Evolutionary conservation across 2,797 vertebrate species (phyloP).

Genomic region (Tapirus indicus): DNA sequence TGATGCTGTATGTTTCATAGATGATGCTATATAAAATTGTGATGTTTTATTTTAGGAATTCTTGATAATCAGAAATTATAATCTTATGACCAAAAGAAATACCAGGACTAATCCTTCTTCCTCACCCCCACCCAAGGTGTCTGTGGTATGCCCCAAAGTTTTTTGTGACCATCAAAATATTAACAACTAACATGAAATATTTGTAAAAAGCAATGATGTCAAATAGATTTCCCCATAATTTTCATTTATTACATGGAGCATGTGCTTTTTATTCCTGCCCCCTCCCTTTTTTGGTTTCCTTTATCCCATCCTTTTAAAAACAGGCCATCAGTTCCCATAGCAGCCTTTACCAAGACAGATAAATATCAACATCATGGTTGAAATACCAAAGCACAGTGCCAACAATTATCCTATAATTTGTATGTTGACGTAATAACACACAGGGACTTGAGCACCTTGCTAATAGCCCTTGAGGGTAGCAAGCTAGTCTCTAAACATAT

Average conservation of each 20-base stretch:
- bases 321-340: slow-evolving; percentile 64
- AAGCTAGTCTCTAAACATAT: slow-evolving; percentile 70
- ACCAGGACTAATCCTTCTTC: not conserved
- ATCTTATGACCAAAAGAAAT: slow-evolving; percentile 37
- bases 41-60: slow-evolving; percentile 19
- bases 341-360: slow-evolving; percentile 65
- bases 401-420: slow-evolving; percentile 76
- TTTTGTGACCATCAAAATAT: not conserved
- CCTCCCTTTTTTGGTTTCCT: slow-evolving; percentile 30
- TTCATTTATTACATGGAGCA: slow-evolving; percentile 11
- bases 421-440: slow-evolving; percentile 55
- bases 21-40: not conserved
- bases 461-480: slow-evolving; percentile 63
- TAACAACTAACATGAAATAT: not conserved
- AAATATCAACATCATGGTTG: slow-evolving; percentile 69
- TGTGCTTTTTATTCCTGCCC: not conserved
- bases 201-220: slow-evolving; percentile 15
- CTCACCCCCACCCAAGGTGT: not conserved
- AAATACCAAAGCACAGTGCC: slow-evolving; percentile 67
- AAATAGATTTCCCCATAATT: not conserved
- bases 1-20: slow-evolving; percentile 3
- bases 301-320: slow-evolving; percentile 57
- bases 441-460: slow-evolving; percentile 57
- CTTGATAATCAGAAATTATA: slow-evolving; percentile 34
- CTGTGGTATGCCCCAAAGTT: not conserved